Evolutionary conservation across 2,113 vertebrate species (phyloP), one percentile per base, ranked within the genome.

Genomic region (Scortum barcoo): DNA sequence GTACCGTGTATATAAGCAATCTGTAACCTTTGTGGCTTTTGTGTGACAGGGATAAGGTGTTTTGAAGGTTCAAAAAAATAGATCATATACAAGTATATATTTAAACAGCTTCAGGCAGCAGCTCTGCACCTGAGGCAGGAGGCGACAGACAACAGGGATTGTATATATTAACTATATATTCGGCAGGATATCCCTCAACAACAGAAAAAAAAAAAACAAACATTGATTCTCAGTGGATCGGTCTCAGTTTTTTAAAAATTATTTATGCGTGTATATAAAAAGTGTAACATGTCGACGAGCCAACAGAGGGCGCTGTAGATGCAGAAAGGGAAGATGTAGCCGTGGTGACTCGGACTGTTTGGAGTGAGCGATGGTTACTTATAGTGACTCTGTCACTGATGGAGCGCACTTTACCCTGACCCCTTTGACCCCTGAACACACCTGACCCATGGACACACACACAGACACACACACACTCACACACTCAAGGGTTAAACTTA

Each of bases 371-470:
- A 81, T 70, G 67, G 63, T 90, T 86, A 28, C 84, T n/a, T n/a
- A n/a, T n/a, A n/a, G n/a, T n/a, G 89, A 87, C 88, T 93, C 72
- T 78, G 80, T 83, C 73, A 24, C 38, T 86, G 85, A 92, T 87
- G 88, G 93, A 93, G 92, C 75, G 92, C 94, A 95, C 94, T 95
- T 95, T 95, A 95, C 89, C 92, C 73, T 20, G 68, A 84, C 80
- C 68, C 78, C 48, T 42, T 63, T 4, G 24, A 78, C 62, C 79
- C 70, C 58, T 28, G 26, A 58, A 81, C 83, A 61, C 70, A 58
- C 71, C 53, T 50, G 26, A 51, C 65, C 6, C 53, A 38, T 5
- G 3, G 2, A 74, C 65, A 85, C 54, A 78, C 56, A 53, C 76
- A 81, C 72, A 44, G 79, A 63, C 69, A 30, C 57, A 38, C 56